Evolutionary conservation across 1,140 invertebrate species (phyloP), one percentile per base, ranked within the genome.

Genomic region (Drosophila orena): DNA sequence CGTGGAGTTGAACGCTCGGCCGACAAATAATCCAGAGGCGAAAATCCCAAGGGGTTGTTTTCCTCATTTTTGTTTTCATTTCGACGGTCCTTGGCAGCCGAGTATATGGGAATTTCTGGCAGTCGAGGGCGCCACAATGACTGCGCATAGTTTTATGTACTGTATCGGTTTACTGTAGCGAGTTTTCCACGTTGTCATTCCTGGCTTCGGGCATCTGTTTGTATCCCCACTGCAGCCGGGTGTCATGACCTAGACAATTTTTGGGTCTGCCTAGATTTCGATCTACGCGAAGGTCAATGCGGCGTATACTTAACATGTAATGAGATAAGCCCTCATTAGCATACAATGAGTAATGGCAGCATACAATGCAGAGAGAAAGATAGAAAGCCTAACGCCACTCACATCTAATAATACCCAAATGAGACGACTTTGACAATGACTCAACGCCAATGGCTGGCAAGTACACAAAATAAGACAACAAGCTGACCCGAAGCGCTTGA

Each of bases 111-210:
- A 68, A 68, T 68, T 78, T 78, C 38, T 57, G 57, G 56, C 42
- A 55, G 56, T 62, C 47, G 65, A 55, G 69, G 83, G 83, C 83
- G 83, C 83, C 83, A 55, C 75, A 43, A 83, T 86, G 83, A 86
- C 83, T 86, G 79, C 84, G 84, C 83, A 88, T 86, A 86, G 77
- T 86, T 86, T 86, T 83, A 86, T 86, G 88, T 83, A 88, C 88
- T 65, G 58, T 66, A 77, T 78, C 38, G 40, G n/a, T 66, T 68
- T 58, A 77, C 47, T 64, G 62, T 46, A 34, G n/a, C n/a, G n/a
- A 77, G 43, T 46, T 49, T 57, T 69, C 43, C 52, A 35, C 73
- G 54, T 77, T 76, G 73, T 77, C 73, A 74, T 74, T 64, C 12
- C 37, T 54, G 59, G 38, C 38, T 34, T 43, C 43, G 60, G 11